phyloP scores from a whole-genome alignment of 2,797 vertebrate genomes.

The Salmo trutta region DNA sequence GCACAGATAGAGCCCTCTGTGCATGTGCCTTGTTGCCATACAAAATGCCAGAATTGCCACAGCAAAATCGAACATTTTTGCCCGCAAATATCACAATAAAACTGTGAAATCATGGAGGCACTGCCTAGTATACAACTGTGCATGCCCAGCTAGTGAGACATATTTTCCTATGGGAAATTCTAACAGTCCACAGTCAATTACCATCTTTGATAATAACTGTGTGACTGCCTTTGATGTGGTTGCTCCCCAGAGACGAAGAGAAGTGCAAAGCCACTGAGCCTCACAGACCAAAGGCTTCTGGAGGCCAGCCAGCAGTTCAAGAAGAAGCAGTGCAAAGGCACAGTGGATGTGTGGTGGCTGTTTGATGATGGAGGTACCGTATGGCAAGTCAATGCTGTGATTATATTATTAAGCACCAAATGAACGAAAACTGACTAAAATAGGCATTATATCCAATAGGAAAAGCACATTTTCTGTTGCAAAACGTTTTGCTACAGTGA shows the following conservation, averaged over 20 bases:
- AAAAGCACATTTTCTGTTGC: not conserved
- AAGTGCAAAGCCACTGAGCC: constrained; percentile 75
- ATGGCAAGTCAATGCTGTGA: not conserved
- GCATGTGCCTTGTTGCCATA: too few species aligned
- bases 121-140: not conserved
- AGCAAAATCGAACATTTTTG: too few species aligned
- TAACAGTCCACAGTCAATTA: not conserved
- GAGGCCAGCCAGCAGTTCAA: constrained; percentile 91
- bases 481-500: too few species aligned
- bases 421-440: not conserved
- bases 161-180: not conserved
- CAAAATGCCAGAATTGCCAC: too few species aligned
- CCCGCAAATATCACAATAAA: too few species aligned
- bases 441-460: not conserved
- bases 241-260: constrained; percentile 77
- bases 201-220: not conserved
- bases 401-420: not conserved
- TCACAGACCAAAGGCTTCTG: constrained; percentile 87
- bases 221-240: not conserved
- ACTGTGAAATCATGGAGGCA: too few species aligned
- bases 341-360: constrained; percentile 98
- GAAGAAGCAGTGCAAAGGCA: constrained; percentile 95
- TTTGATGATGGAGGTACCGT: constrained; percentile 94
- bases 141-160: not conserved
- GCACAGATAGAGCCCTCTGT: too few species aligned